Evolutionary conservation across 2,797 vertebrate genomes (phyloP).

Genomic region (Gallinago solitaria): DNA sequence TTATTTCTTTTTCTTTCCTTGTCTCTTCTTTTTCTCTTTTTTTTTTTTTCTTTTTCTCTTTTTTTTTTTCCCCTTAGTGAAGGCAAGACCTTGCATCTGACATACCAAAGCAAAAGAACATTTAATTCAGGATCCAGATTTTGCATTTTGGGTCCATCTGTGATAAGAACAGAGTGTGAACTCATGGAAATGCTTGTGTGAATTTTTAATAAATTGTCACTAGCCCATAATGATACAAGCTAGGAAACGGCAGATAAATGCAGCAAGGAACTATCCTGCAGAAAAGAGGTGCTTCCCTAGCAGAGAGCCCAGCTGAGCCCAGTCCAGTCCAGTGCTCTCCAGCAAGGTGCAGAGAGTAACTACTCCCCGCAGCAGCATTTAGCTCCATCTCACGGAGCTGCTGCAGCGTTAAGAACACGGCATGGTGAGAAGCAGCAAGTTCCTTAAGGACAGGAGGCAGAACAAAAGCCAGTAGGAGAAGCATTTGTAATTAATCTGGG

Average conservation of each 20-base stretch:
- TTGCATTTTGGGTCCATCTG: slow-evolving; percentile 48
- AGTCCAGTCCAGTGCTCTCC: background rate
- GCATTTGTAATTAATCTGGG: background rate
- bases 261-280: background rate
- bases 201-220: slow-evolving; percentile 57
- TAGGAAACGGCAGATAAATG: background rate
- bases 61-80: background rate
- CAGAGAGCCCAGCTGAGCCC: background rate
- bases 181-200: slow-evolving; percentile 21
- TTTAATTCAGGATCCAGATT: slow-evolving; percentile 54
- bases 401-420: background rate
- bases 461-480: background rate
- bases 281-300: background rate
- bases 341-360: background rate
- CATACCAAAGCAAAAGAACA: slow-evolving; percentile 25
- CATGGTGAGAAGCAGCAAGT: background rate
- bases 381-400: background rate
- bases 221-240: background rate
- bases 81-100: slow-evolving; percentile 12
- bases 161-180: slow-evolving; percentile 58
- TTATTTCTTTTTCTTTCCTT: background rate
- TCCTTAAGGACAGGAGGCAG: background rate
- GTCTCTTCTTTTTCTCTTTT: too few relatives aligned
- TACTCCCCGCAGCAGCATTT: background rate
- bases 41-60: background rate